Base-by-base conservation (phyloP, 2,888 invertebrate species). In the Apamea sordens region DNA sequence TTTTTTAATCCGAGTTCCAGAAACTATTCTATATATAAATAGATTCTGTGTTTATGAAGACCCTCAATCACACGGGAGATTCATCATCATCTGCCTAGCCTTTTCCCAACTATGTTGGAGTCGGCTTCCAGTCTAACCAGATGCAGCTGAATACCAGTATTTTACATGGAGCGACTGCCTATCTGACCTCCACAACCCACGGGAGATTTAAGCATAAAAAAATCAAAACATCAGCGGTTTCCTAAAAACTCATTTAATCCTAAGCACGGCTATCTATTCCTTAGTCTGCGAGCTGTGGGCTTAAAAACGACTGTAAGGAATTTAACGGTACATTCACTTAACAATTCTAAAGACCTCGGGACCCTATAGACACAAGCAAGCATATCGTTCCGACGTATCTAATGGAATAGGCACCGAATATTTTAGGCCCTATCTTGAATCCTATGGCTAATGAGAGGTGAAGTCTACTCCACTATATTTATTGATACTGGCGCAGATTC, bases 251-350 rank as follows among this genome's bases (percentile, higher is more conserved):
- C 13, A 41, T 59, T 67, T 7, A 65, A 53, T 64, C 18, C 41
- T 65, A 15, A 70, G 13, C 7, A 69, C 73, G 15, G 21, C 64
- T 76, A 83, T 64, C 47, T 61, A 24, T 73, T 73, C 28, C 36
- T n/a, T 65, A 8, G 28, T 56, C 59, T 28, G 44, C 7, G 56
- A 28, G 71, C 28, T 71, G 41, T 64, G 8, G 15, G 61, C 80
- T 77, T 64, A 65, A 81, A 84, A 74, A 84, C 77, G 0, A 69
- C 77, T 78, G 67, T 82, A 78, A 78, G 84, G 84, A 84, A 84
- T 84, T 73, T 82, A 81, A 84, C 81, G 78, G 84, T 78, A 84
- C 84, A 84, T 84, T 84, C 84, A 84, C 84, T 84, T 84, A 84
- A 84, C 84, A 84, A 82, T 81, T 84, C 80, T 76, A 83, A 83